A percentile compares a stretch with the other conserved stretches of the same genome.
These are phyloP conservation scores for Siphonodentalium dalli DNA, from an alignment of 2,888 invertebrate species.

Conservation along the genomic window DNA sequence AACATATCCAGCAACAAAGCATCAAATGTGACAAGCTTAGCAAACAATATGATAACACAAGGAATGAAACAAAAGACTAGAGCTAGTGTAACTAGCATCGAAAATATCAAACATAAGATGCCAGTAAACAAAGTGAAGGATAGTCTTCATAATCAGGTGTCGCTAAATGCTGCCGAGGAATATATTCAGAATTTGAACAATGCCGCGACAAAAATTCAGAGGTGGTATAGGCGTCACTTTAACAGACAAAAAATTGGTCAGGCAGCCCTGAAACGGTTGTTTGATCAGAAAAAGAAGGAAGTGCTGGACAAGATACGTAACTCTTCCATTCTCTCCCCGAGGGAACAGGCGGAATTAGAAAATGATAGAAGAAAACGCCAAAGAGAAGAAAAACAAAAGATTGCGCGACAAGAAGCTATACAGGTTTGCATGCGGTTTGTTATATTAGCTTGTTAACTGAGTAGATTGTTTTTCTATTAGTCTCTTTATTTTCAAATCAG, in stretches of 20 bases:
- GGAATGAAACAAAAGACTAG: constrained; percentile 51
- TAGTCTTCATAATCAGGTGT: constrained; percentile 9
- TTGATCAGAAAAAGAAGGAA: constrained; percentile 52
- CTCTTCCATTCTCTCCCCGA: constrained; percentile 34
- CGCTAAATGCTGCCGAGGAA: constrained; percentile 45
- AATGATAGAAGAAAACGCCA: constrained; percentile 45
- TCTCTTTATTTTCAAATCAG: not conserved
- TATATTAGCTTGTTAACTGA: not conserved
- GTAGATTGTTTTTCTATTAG: no score
- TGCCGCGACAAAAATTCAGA: constrained; percentile 58
- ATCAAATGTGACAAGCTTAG: constrained; percentile 39
- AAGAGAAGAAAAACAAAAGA: constrained; percentile 56
- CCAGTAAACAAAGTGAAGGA: constrained; percentile 58
- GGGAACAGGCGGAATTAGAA: constrained; percentile 38
- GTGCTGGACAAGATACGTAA: constrained; percentile 35
- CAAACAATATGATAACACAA: constrained; percentile 60
- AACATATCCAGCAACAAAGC: no score
- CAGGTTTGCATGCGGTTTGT: constrained; percentile 36
- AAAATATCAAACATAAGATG: constrained; percentile 62
- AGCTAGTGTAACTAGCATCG: constrained; percentile 54
- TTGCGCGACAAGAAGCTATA: constrained; percentile 58
- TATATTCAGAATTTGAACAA: constrained; percentile 48
- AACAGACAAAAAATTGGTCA: constrained; percentile 39
- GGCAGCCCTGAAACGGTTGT: constrained; percentile 56
- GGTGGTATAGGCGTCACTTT: constrained; percentile 52